These are phyloP conservation scores for Psilopogon haemacephalus DNA, from an alignment of 2,113 vertebrate species.

Conservation along the genomic window DNA sequence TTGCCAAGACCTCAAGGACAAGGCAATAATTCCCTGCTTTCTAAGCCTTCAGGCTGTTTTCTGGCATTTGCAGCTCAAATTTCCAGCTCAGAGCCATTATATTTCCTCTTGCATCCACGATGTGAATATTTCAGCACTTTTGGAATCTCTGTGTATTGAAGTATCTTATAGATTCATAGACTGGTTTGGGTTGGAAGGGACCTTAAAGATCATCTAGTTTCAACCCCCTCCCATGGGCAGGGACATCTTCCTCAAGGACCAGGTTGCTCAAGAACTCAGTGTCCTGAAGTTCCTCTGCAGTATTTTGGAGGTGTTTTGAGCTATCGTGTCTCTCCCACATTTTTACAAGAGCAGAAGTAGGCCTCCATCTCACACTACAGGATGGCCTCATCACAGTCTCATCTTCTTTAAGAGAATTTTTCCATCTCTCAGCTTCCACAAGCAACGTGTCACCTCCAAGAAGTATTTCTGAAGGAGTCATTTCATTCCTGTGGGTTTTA, in stretches of 20 bases:
- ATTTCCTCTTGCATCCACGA: neutral
- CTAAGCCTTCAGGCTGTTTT: neutral
- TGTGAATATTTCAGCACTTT: neutral
- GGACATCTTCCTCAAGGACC: too few species aligned
- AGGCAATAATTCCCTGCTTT: neutral
- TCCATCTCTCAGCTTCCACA: neutral
- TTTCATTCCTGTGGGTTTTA: neutral
- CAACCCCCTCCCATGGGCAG: too few species aligned
- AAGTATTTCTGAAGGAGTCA: neutral
- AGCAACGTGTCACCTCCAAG: neutral
- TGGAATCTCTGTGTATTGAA: neutral
- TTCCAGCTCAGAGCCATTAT: neutral
- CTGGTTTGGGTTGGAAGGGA: too few species aligned
- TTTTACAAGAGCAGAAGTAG: neutral
- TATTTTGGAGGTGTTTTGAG: neutral
- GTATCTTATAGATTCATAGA: neutral
- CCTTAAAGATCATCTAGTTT: too few species aligned
- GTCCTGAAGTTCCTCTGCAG: neutral
- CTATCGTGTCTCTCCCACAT: neutral
- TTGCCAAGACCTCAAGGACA: neutral
- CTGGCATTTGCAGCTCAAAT: neutral
- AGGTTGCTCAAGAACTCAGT: too few species aligned
- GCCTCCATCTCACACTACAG: neutral
- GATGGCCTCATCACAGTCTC: neutral
- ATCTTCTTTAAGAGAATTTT: neutral